Conservation (phyloP, 2,113 vertebrate genomes). For the Boleophthalmus pectinirostris region DNA sequence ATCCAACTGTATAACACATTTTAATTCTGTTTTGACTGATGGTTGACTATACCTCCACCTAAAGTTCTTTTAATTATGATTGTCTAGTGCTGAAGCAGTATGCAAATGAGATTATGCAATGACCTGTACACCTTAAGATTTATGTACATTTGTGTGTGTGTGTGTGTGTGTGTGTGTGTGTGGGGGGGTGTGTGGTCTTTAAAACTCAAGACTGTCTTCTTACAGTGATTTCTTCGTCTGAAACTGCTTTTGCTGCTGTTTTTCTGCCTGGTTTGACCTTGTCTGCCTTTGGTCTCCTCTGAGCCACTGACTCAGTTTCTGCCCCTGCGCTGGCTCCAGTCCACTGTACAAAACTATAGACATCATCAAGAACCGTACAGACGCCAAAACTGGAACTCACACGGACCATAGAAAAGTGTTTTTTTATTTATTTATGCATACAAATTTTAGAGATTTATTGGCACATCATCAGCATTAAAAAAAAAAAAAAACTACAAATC, state of each 20-base stretch:
- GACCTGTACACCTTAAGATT: neutral
- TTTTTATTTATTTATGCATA: too few relatives aligned
- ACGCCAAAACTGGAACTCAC: neutral
- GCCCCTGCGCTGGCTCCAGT: neutral
- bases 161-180: too few relatives aligned
- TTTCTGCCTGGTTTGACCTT: neutral
- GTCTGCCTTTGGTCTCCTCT: neutral
- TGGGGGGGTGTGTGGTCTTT: neutral
- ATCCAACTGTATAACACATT: too few relatives aligned
- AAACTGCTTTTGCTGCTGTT: neutral
- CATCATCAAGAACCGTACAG: neutral
- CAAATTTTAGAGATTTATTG: too few relatives aligned
- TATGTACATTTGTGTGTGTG: too few relatives aligned
- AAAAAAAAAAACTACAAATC: too few relatives aligned
- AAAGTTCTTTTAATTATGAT: neutral
- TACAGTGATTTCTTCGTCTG: neutral
- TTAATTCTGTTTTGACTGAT: too few relatives aligned
- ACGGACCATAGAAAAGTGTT: neutral
- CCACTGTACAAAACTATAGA: neutral
- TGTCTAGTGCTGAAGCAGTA: neutral
- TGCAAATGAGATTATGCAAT: neutral
- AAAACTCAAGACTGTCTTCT: neutral
- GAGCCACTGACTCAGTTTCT: neutral
- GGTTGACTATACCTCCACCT: too few relatives aligned
- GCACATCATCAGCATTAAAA: too few relatives aligned